These are phyloP conservation scores for Phenganax stokvisi DNA, from an alignment of 92 coral and sea anemone genomes.

Conservation along the genomic window DNA sequence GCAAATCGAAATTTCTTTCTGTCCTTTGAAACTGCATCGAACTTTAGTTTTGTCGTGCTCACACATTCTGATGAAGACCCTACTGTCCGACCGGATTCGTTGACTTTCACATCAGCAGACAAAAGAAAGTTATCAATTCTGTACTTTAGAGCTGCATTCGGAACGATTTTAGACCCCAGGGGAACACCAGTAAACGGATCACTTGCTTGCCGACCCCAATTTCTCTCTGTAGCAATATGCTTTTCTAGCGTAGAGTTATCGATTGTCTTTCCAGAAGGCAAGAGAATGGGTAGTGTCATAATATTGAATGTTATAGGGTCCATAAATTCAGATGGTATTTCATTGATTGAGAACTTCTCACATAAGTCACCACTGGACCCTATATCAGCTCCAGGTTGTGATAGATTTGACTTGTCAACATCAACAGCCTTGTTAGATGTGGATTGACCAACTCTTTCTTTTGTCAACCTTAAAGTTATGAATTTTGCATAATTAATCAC, in stretches of 20 bases:
- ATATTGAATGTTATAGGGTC: conserved; percentile 82
- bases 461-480: conserved; percentile 41
- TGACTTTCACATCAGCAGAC: conserved; percentile 55
- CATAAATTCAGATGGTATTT: conserved; percentile 73
- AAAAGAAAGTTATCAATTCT: conserved; percentile 81
- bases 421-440: background rate
- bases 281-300: conserved; percentile 80
- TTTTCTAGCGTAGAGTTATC: conserved; percentile 80
- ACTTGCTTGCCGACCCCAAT: conserved; percentile 80
- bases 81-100: conserved; percentile 61
- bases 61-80: conserved; percentile 44
- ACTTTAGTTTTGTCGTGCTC: conserved; percentile 8
- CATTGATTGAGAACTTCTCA: conserved; percentile 4
- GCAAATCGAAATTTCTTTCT: background rate
- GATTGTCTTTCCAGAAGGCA: conserved; percentile 89
- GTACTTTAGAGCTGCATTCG: conserved; percentile 79
- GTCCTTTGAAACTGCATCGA: background rate
- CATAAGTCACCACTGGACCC: background rate
- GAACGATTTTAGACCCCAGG: conserved; percentile 72
- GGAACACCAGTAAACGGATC: conserved; percentile 93
- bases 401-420: background rate
- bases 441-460: conserved; percentile 20
- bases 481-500: conserved; percentile 48
- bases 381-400: background rate
- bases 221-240: conserved; percentile 66